A percentile compares a stretch with the other conserved stretches of the same genome.
phyloP scores from a whole-genome alignment of 92 coral and sea anemone species.

The Phenganax marumi region DNA sequence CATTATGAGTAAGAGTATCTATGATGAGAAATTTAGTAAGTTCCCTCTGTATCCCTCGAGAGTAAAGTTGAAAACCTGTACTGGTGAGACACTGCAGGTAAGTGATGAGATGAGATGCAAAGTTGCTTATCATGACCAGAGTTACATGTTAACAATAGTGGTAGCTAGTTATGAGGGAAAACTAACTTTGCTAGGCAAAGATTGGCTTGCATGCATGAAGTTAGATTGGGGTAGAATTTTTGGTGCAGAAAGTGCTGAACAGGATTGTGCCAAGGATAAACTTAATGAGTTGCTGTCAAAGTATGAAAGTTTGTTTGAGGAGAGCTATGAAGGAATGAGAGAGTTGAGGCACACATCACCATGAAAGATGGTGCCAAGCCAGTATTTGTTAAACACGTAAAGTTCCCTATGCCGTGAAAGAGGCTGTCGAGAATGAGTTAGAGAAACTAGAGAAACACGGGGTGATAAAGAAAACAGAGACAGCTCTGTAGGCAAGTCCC shows the following conservation, averaged over 20 bases:
- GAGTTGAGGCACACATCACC: not conserved
- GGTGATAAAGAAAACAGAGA: not conserved
- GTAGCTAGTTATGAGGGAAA: too few species aligned
- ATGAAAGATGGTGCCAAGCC: not conserved
- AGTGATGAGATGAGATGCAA: not conserved
- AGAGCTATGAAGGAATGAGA: too few species aligned
- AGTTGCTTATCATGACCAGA: too few species aligned
- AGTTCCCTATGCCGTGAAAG: not conserved
- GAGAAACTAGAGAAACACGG: not conserved
- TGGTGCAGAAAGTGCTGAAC: too few species aligned
- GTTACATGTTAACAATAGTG: too few species aligned
- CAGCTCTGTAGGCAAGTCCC: not conserved
- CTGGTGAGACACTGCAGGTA: conserved; percentile 54
- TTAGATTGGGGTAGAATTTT: too few species aligned
- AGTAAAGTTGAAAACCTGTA: conserved; percentile 44
- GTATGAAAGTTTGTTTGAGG: too few species aligned
- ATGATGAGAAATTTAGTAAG: conserved; percentile 45
- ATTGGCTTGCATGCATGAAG: too few species aligned
- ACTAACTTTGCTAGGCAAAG: too few species aligned
- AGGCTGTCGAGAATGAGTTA: not conserved
- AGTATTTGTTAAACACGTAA: not conserved
- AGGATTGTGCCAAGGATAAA: too few species aligned
- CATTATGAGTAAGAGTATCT: conserved; percentile 57
- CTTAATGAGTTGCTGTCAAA: too few species aligned
- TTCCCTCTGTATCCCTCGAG: conserved; percentile 47